Evolutionary conservation across 2,888 invertebrate genomes (phyloP).

Genomic region (Eupithecia abbreviata): DNA sequence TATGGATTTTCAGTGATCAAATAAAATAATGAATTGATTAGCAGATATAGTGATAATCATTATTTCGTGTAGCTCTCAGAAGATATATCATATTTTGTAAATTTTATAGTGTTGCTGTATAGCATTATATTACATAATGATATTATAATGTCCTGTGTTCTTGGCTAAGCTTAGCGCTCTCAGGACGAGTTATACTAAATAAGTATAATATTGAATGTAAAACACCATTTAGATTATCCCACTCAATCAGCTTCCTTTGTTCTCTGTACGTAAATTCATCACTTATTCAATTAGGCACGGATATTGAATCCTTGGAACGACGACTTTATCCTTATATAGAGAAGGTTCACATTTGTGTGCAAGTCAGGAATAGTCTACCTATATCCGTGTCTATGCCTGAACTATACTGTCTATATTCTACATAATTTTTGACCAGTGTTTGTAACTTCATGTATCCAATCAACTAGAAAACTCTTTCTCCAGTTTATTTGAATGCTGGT

Average conservation of each 20-base stretch:
- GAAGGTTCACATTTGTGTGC: slow-evolving; percentile 4
- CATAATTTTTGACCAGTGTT: slow-evolving; percentile 48
- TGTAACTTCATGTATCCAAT: slow-evolving; percentile 18
- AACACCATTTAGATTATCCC: slow-evolving; percentile 48
- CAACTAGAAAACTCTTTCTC: slow-evolving; percentile 26
- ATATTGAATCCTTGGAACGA: background rate
- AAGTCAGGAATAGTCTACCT: background rate
- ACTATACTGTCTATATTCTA: slow-evolving; percentile 43
- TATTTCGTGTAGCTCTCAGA: slow-evolving; percentile 82
- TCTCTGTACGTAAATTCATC: slow-evolving; percentile 16
- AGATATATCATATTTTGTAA: slow-evolving; percentile 84
- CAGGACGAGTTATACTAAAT: slow-evolving; percentile 73
- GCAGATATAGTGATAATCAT: slow-evolving; percentile 72
- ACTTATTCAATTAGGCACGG: background rate
- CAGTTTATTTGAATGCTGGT: slow-evolving; percentile 51
- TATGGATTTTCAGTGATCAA: slow-evolving; percentile 67
- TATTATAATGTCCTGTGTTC: slow-evolving; percentile 72
- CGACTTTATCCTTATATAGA: background rate
- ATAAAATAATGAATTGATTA: slow-evolving; percentile 79
- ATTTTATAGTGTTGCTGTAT: slow-evolving; percentile 82
- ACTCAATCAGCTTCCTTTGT: slow-evolving; percentile 49
- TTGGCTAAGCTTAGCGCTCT: slow-evolving; percentile 82
- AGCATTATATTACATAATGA: slow-evolving; percentile 74
- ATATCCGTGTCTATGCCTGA: slow-evolving; percentile 1
- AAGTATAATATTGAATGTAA: slow-evolving; percentile 49